Base-by-base conservation (phyloP, 2,797 vertebrate genomes). In the Danio tinwini region DNA sequence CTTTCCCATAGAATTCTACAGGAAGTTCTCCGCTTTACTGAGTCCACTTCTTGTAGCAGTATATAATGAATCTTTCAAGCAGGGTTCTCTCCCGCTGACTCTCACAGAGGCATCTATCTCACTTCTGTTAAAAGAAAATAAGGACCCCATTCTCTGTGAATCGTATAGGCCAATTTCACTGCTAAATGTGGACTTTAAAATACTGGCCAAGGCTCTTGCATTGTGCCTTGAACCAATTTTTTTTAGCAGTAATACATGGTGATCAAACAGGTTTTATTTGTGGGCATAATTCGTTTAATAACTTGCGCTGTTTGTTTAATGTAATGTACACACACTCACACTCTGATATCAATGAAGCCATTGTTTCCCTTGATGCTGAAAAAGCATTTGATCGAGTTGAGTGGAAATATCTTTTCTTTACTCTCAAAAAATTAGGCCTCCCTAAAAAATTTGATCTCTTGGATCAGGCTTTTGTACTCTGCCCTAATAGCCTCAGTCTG, bases 51-150 rank as follows among this genome's bases (percentile, higher is more conserved):
- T 59, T 16, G 2, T n/a, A 11, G 19, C 47, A 8, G 73, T 74
- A 55, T 78, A 73, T 56, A 71, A 69, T 16, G 1, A 70, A 16
- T 42, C 71, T 29, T 49, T 58, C 10, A 39, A 67, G 0, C 44
- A 16, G 19, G 63, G 63, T 4, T 6, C 6, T 5, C 17, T 83
- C 6, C 71, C 55, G 5, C 40, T 11, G 7, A 83, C 72, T 29
- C 64, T 76, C 3, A 76, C 49, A 4, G n/a, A 80, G n/a, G 73
- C 82, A 7, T 62, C 72, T 9, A 76, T 76, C 5, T 74, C 64
- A 12, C 29, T 65, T 11, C 52, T 79, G 5, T 14, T 65, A 3
- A 82, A 82, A 42, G 52, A 70, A 47, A 56, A 39, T 12, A 76
- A 81, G 19, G 58, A 76, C 9, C 39, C 47, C 0, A n/a, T 4